phyloP scores from a whole-genome alignment of 2,888 invertebrate species.

The Brenthis hecate region DNA sequence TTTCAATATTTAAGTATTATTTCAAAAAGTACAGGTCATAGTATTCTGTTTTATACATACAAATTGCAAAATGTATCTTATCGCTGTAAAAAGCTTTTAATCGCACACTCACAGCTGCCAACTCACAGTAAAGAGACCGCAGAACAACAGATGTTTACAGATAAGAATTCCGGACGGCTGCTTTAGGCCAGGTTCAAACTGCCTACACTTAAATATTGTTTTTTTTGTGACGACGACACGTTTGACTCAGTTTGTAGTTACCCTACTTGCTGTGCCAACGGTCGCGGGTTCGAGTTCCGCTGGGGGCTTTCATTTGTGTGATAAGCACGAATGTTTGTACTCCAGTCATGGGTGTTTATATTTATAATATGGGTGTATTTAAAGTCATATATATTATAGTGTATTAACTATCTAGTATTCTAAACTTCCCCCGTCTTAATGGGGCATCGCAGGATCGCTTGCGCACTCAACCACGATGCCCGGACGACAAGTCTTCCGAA shows the following conservation, averaged over 20 bases:
- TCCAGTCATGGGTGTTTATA: no score
- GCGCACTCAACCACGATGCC: no score
- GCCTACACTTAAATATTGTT: background rate
- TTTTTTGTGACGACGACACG: background rate
- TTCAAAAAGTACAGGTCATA: slow-evolving; percentile 11
- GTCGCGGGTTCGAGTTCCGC: no score
- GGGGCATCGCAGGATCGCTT: no score
- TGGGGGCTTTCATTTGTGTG: no score
- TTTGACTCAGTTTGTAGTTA: background rate
- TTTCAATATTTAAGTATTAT: background rate
- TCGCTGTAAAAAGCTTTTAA: slow-evolving; percentile 28
- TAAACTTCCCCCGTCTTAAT: no score
- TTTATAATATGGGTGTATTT: no score
- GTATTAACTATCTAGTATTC: no score
- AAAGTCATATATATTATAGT: no score
- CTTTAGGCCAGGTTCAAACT: slow-evolving; percentile 16
- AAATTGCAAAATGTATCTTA: slow-evolving; percentile 30
- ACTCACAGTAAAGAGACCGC: slow-evolving; percentile 34
- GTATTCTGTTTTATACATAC: slow-evolving; percentile 23
- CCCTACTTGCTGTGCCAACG: no score
- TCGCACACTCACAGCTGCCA: slow-evolving; percentile 30
- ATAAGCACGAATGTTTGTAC: no score
- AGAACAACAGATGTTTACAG: slow-evolving; percentile 40
- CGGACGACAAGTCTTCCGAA: no score
- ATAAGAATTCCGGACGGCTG: slow-evolving; percentile 40